Conservation (phyloP, 2,797 vertebrate species). For the Pteronotus mesoamericanus region DNA sequence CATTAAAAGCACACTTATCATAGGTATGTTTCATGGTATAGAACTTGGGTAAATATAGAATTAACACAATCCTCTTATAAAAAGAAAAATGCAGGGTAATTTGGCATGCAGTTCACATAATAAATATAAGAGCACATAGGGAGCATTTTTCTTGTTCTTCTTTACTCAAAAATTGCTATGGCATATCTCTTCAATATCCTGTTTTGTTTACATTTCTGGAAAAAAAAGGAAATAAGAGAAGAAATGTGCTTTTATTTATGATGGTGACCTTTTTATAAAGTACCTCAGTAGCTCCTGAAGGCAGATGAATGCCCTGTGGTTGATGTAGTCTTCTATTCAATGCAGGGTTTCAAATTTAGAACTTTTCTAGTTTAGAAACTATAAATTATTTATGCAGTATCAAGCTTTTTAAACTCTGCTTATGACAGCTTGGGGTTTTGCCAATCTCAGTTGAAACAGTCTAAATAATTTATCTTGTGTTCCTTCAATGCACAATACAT, state of each 20-base stretch:
- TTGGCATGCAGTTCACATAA: neutral
- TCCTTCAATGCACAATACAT: conserved; percentile 76
- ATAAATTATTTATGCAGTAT: conserved; percentile 83
- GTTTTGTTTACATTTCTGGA: conserved; percentile 43
- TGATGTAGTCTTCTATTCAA: conserved; percentile 63
- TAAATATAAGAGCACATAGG: neutral
- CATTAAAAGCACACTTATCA: neutral
- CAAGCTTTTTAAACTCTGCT: conserved; percentile 80
- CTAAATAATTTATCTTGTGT: conserved; percentile 84
- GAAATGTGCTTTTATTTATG: conserved; percentile 24
- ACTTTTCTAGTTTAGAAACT: conserved; percentile 69
- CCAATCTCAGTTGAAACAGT: conserved; percentile 77
- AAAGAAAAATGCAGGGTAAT: neutral
- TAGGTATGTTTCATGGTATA: neutral
- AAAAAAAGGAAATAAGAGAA: conserved; percentile 11
- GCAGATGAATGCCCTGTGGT: conserved; percentile 53
- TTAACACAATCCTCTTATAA: neutral
- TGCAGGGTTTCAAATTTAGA: conserved; percentile 70
- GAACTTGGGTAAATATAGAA: neutral
- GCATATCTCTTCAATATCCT: neutral
- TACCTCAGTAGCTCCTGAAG: conserved; percentile 49
- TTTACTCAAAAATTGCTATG: conserved; percentile 26
- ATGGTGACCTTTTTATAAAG: conserved; percentile 53
- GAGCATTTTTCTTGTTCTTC: neutral
- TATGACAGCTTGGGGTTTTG: conserved; percentile 81